phyloP scores from a whole-genome alignment of 2,113 vertebrate genomes.

The Emydocephalus ijimae region DNA sequence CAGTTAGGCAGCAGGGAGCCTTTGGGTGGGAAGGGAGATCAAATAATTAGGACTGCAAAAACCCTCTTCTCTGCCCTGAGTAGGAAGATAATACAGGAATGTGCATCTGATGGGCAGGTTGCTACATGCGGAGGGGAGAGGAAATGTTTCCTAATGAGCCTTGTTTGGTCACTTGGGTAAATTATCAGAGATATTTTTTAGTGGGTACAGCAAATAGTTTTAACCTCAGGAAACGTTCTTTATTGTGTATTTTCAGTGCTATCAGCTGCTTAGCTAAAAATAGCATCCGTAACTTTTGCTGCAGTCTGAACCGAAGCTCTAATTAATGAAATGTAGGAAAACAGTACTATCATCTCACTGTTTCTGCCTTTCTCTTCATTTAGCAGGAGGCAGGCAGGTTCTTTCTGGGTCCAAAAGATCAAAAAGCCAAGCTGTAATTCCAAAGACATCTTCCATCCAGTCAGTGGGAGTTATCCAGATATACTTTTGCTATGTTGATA shows the following conservation, averaged over 20 bases:
- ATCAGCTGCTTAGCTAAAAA: background rate
- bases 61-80: conserved; percentile 5
- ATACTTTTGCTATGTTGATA: background rate
- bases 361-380: background rate
- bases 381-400: background rate
- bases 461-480: background rate
- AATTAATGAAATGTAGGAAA: background rate
- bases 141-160: conserved; percentile 13
- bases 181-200: background rate
- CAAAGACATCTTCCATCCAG: background rate
- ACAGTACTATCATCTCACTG: background rate
- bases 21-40: conserved; percentile 30
- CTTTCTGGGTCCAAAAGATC: background rate
- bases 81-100: conserved; percentile 28
- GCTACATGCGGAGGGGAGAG: conserved; percentile 12
- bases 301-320: background rate
- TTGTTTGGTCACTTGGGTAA: conserved; percentile 18
- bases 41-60: conserved; percentile 27
- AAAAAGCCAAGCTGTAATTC: background rate
- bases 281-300: background rate
- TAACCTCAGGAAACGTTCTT: background rate
- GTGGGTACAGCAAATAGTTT: conserved; percentile 10
- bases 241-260: background rate
- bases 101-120: conserved; percentile 17
- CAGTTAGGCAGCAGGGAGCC: conserved; percentile 27